A percentile compares a stretch with the other conserved stretches of the same genome.
Evolutionary conservation across 2,888 invertebrate genomes (phyloP).

Genomic region (Parnassius glacialis): DNA sequence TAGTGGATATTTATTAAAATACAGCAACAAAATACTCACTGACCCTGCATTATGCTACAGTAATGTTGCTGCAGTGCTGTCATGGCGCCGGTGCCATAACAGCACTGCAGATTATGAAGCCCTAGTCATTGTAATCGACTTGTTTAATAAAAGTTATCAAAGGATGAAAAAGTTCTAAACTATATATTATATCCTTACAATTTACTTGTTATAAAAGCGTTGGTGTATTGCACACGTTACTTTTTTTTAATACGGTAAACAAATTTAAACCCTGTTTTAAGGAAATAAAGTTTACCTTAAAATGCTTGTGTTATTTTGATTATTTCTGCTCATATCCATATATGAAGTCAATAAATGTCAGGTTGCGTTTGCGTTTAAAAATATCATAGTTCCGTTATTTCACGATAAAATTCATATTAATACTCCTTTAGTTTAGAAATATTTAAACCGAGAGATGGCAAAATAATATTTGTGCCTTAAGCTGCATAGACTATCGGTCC

Average conservation of each 20-base stretch:
- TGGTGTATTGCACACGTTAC: constrained; percentile 64
- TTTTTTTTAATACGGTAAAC: constrained; percentile 30
- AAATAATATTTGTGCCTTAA: no score
- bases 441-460: constrained; percentile 16
- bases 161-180: background rate
- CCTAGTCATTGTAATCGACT: no score
- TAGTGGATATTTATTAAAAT: no score
- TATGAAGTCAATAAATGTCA: constrained; percentile 62
- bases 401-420: constrained; percentile 28
- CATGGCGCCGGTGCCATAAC: no score
- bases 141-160: background rate
- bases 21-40: no score
- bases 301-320: constrained; percentile 38
- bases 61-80: no score
- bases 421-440: constrained; percentile 34
- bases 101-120: no score
- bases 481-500: no score
- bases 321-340: constrained; percentile 52
- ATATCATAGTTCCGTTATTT: constrained; percentile 40
- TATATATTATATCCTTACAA: constrained; percentile 54
- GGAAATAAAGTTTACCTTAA: constrained; percentile 27
- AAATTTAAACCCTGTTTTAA: constrained; percentile 33
- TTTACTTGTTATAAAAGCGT: constrained; percentile 57
- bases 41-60: no score
- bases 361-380: constrained; percentile 52